Percentiles rank a stretch among this genome's conserved stretches.
Evolutionary conservation across 53 echinoderm and acorn worm species (phyloP).

Genomic region (Arbacia lixula): DNA sequence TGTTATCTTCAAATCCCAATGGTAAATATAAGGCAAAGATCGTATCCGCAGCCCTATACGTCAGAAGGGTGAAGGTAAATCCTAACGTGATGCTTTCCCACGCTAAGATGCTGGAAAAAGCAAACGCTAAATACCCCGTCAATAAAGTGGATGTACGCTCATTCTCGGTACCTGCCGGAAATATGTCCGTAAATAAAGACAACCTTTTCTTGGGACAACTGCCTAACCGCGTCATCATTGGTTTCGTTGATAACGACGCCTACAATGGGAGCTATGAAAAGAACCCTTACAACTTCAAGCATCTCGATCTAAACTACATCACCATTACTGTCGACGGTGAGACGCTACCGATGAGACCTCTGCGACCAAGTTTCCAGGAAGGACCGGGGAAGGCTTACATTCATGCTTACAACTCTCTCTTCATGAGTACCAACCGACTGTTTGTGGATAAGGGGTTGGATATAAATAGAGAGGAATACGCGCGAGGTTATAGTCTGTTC

Average conservation of each 20-base stretch:
- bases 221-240: slow-evolving; percentile 63
- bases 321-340: slow-evolving; percentile 46
- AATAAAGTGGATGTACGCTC: slow-evolving; percentile 20
- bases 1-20: slow-evolving; percentile 49
- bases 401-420: slow-evolving; percentile 41
- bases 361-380: slow-evolving; percentile 28
- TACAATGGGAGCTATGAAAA: slow-evolving; percentile 60
- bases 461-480: slow-evolving; percentile 54
- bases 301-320: slow-evolving; percentile 32
- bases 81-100: slow-evolving; percentile 59
- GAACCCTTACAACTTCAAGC: slow-evolving; percentile 73
- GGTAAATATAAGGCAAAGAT: slow-evolving; percentile 60
- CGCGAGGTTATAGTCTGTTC: slow-evolving; percentile 47
- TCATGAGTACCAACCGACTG: slow-evolving; percentile 34
- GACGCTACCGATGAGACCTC: slow-evolving; percentile 41
- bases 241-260: slow-evolving; percentile 56
- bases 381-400: slow-evolving; percentile 15
- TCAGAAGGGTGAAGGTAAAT: slow-evolving; percentile 62
- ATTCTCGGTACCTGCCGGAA: slow-evolving; percentile 51
- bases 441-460: slow-evolving; percentile 36
- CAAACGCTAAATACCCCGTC: slow-evolving; percentile 59
- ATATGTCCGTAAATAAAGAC: slow-evolving; percentile 53
- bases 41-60: slow-evolving; percentile 55
- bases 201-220: slow-evolving; percentile 60
- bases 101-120: slow-evolving; percentile 61